A percentile compares a stretch with the other conserved stretches of the same genome.
phyloP scores from a whole-genome alignment of 2,113 vertebrate genomes.

The Colistium nudipinnis region DNA sequence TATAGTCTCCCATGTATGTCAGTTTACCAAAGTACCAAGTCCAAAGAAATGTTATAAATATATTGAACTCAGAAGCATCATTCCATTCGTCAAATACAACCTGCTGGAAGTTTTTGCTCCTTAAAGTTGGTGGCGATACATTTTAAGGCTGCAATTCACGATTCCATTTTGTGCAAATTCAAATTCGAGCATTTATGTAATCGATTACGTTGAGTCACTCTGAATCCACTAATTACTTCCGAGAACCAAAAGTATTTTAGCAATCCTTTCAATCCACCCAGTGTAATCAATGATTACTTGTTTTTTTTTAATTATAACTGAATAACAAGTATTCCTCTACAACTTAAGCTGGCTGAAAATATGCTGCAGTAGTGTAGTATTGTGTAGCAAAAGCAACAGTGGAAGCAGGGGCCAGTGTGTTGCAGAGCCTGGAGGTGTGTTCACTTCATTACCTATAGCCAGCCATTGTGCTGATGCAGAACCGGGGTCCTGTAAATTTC shows the following conservation, averaged over 20 bases:
- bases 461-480: constrained; percentile 80
- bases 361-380: not conserved
- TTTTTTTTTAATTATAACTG: not conserved
- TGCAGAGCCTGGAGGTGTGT: constrained; percentile 71
- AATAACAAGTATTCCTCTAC: not conserved
- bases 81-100: no score
- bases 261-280: no score
- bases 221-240: not conserved
- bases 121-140: not conserved
- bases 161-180: no score
- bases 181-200: not conserved
- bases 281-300: no score
- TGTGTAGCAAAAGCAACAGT: constrained; percentile 30
- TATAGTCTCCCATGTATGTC: not conserved
- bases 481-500: constrained; percentile 77
- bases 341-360: not conserved
- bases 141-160: not conserved
- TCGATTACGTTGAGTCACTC: not conserved
- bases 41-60: not conserved
- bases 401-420: constrained; percentile 49
- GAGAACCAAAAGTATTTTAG: not conserved
- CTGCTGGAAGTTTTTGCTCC: no score
- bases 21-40: not conserved
- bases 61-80: not conserved
- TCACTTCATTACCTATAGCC: constrained; percentile 75